Evolutionary conservation across 2,888 invertebrate genomes (phyloP).

Genomic region (Volucella bombylans): DNA sequence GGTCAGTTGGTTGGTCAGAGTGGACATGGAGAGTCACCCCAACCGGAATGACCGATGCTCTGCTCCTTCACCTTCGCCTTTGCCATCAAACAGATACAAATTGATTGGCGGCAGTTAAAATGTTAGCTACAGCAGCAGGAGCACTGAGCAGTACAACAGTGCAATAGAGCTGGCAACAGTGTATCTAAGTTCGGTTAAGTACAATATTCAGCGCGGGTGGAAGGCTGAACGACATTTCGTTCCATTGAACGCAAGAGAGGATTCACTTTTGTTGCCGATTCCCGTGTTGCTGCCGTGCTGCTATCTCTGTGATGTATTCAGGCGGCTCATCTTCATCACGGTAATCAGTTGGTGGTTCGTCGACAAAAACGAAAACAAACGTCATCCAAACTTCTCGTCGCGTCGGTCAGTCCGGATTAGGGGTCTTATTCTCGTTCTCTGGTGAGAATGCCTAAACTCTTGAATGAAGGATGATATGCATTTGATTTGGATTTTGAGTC

Average conservation of each 20-base stretch:
- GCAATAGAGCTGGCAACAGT: neutral
- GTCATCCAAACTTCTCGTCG: conserved; percentile 23
- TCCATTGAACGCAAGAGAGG: conserved; percentile 13
- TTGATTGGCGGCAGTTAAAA: conserved; percentile 70
- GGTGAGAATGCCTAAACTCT: conserved; percentile 38
- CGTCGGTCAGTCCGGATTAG: conserved; percentile 23
- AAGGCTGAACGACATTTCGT: conserved; percentile 54
- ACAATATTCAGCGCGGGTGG: conserved; percentile 49
- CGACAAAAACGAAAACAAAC: conserved; percentile 11
- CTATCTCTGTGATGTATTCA: conserved; percentile 36
- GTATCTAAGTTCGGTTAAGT: neutral
- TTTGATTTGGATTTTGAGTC: conserved; percentile 51
- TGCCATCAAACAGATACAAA: conserved; percentile 63
- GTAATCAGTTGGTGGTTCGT: conserved; percentile 53
- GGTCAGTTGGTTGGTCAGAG: conserved; percentile 17
- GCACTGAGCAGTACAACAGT: conserved; percentile 18
- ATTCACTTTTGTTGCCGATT: conserved; percentile 54
- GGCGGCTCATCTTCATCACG: conserved; percentile 68
- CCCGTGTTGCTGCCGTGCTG: too few species aligned
- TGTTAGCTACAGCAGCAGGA: conserved; percentile 65
- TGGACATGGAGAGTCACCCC: conserved; percentile 11
- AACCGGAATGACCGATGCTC: conserved; percentile 11
- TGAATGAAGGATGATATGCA: conserved; percentile 70
- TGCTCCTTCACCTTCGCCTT: too few species aligned
- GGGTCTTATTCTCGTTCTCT: conserved; percentile 19